These are phyloP conservation scores for Zophobas morio DNA, from an alignment of 1,140 invertebrate species.

Conservation along the genomic window DNA sequence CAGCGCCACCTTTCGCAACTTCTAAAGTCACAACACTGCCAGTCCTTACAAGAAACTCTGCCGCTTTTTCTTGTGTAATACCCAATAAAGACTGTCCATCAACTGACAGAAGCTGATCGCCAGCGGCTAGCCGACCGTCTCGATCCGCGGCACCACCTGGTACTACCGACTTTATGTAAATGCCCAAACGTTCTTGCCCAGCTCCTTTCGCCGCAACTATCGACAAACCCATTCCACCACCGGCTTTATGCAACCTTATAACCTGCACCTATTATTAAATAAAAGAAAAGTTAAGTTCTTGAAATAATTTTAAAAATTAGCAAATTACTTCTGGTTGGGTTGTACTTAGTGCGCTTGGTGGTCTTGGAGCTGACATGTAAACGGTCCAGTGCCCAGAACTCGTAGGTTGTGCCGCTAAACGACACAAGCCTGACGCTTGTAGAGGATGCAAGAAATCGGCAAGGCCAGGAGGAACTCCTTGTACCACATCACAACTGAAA, in stretches of 20 bases:
- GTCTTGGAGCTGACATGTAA: constrained; percentile 81
- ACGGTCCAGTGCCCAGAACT: constrained; percentile 96
- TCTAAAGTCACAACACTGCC: constrained; percentile 94
- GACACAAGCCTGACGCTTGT: constrained; percentile 88
- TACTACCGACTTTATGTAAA: constrained; percentile 98
- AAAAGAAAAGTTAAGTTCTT: background rate
- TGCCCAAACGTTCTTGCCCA: constrained; percentile 92
- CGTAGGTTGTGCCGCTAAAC: constrained; percentile 90
- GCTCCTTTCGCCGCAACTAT: constrained; percentile 95
- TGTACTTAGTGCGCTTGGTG: constrained; percentile 69
- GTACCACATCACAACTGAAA: constrained; percentile 95
- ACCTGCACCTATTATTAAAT: constrained; percentile 75
- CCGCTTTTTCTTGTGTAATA: constrained; percentile 97
- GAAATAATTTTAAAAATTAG: constrained; percentile 31
- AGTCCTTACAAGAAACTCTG: constrained; percentile 95
- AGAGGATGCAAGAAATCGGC: constrained; percentile 93
- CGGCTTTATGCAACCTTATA: constrained; percentile 92
- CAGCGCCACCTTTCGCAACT: constrained; percentile 97
- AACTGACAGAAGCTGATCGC: constrained; percentile 97
- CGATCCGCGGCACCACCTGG: constrained; percentile 95
- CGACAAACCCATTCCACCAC: constrained; percentile 93
- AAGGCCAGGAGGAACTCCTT: constrained; percentile 91
- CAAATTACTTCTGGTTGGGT: constrained; percentile 65
- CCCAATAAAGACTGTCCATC: constrained; percentile 95
- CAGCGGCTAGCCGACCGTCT: constrained; percentile 94